Base-by-base conservation (phyloP, 53 echinoderm and acorn worm species). In the Temnopleurus reevesii region DNA sequence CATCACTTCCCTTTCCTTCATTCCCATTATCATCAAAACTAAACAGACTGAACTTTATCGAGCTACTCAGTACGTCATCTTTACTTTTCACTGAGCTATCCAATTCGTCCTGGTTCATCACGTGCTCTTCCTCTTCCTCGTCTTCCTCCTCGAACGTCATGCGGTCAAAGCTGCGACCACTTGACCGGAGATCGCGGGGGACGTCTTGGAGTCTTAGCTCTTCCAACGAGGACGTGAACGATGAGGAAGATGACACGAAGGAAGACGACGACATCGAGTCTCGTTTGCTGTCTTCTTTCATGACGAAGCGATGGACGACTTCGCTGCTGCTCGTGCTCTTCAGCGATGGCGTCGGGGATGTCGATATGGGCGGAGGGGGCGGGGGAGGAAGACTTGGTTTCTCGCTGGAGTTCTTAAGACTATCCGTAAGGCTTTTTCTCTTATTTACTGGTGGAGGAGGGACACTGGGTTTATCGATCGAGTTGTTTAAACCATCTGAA, bases 201-300 rank as follows among this genome's bases (percentile, higher is more conserved):
- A 51, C 65, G 53, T 87, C 88, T 36, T 27, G 49, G 9, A 87
- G 49, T 18, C 71, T 46, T 19, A 87, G 88, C 23, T 87, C 88
- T n/a, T 87, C 88, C 30, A 87, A 31, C 19, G 88, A 87, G 3
- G 88, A 87, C 49, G 66, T 53, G 88, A 51, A 87, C 34, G 88
- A 87, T 6, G 88, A 87, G 51, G 65, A 66, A 0, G 88, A 64
- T 21, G 65, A 87, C 6, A 66, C 65, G 51, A 33, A 87, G 46
- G 88, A 87, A 66, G 88, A 87, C 65, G 88, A 66, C 24, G 85
- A 85, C 85, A 85, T 85, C 19, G 88, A 87, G 35, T 87, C 88
- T 23, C 88, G 88, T 49, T 87, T 87, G 35, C 54, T 66, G 18
- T 66, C 88, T 45, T 87, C 71, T 59, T 60, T 59, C 86, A 59